These are phyloP conservation scores for Rotaria macrura DNA, from an alignment of 2,888 invertebrate species.

Conservation along the genomic window DNA sequence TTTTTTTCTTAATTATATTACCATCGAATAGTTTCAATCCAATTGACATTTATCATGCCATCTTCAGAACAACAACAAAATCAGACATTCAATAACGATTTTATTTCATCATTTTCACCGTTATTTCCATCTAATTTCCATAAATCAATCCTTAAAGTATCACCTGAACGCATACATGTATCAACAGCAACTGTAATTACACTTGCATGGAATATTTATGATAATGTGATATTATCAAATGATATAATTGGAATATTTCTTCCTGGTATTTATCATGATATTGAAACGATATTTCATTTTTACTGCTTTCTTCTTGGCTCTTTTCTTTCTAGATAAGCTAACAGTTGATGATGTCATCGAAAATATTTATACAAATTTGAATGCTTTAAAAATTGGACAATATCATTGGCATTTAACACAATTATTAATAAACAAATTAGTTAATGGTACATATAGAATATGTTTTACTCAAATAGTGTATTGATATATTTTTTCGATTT, in stretches of 20 bases:
- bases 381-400: background rate
- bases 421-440: background rate
- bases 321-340: background rate
- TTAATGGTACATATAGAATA: background rate
- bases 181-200: background rate
- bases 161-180: background rate
- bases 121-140: background rate
- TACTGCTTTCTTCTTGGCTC: background rate
- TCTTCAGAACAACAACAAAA: background rate
- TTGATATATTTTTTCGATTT: background rate
- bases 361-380: background rate
- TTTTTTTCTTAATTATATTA: background rate
- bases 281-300: too few relatives aligned
- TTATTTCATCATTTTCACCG: background rate
- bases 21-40: background rate
- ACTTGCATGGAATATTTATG: slow-evolving; percentile 7
- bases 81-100: background rate
- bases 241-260: background rate
- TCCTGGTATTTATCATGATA: background rate
- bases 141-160: background rate
- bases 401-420: slow-evolving; percentile 19
- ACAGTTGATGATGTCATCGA: background rate
- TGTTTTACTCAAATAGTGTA: background rate
- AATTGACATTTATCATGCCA: background rate
- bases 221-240: background rate